These are phyloP conservation scores for Troilus luridus DNA, from an alignment of 2,888 invertebrate genomes.

Conservation along the genomic window DNA sequence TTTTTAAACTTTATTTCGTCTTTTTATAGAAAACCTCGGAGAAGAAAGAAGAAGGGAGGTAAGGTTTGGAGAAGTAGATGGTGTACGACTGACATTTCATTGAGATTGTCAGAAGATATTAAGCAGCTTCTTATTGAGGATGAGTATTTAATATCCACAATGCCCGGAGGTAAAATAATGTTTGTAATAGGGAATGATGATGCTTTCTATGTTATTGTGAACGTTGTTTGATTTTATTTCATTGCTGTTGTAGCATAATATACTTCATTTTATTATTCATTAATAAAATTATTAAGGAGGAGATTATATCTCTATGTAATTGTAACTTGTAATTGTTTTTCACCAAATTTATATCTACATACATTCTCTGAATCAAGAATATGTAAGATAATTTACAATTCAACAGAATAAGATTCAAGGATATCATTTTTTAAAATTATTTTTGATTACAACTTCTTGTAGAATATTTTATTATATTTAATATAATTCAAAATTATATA, in stretches of 20 bases:
- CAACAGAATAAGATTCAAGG: no score
- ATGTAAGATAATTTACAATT: no score
- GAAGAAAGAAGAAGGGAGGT: slow-evolving; percentile 46
- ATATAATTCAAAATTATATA: no score
- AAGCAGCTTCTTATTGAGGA: slow-evolving; percentile 56
- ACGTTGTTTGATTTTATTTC: neutral
- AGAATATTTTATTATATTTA: no score
- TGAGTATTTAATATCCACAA: slow-evolving; percentile 42
- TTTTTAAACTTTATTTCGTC: neutral
- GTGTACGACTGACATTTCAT: slow-evolving; percentile 54
- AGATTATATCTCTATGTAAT: no score
- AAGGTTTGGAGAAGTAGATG: slow-evolving; percentile 48
- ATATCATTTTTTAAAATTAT: no score
- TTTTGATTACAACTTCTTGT: no score
- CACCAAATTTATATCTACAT: no score
- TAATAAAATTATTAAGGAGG: no score
- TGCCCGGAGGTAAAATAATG: slow-evolving; percentile 52
- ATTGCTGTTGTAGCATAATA: neutral
- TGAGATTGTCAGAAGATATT: slow-evolving; percentile 54
- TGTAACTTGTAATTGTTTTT: no score
- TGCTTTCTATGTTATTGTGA: neutral
- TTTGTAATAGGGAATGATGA: neutral
- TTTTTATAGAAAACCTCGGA: slow-evolving; percentile 38
- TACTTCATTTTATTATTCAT: no score
- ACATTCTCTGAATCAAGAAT: no score